Percentiles rank a stretch among this genome's conserved stretches.
Evolutionary conservation across 1,140 invertebrate species (phyloP).

Genomic region (Artemia franciscana): DNA sequence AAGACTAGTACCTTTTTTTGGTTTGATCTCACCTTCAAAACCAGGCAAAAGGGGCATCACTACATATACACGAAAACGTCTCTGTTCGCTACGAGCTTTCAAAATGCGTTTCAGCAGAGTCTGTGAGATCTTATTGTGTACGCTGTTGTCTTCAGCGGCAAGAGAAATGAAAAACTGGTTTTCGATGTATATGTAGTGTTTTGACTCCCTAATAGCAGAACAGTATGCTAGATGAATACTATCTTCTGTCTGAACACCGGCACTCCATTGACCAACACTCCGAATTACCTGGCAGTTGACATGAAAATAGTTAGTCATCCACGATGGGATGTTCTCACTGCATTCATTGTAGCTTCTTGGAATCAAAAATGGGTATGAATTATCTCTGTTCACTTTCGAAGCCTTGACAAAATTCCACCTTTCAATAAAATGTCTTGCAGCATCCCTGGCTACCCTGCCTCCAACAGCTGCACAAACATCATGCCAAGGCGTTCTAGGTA

Average conservation of each 20-base stretch:
- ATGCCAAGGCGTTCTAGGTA: conserved; percentile 94
- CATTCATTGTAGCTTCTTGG: too few relatives aligned
- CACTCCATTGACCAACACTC: conserved; percentile 80
- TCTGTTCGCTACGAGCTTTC: conserved; percentile 44
- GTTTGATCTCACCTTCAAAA: conserved; percentile 85
- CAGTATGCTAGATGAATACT: conserved; percentile 88
- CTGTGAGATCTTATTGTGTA: conserved; percentile 59
- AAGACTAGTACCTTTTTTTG: conserved; percentile 60
- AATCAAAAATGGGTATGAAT: too few relatives aligned
- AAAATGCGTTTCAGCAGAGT: conserved; percentile 65
- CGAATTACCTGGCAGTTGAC: conserved; percentile 41
- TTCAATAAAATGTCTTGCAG: conserved; percentile 87
- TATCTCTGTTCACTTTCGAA: conserved; percentile 18
- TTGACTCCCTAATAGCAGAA: conserved; percentile 63
- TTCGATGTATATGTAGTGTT: conserved; percentile 89
- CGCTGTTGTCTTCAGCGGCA: conserved; percentile 30
- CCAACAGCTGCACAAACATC: conserved; percentile 66
- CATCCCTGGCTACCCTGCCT: conserved; percentile 62
- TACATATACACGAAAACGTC: conserved; percentile 69
- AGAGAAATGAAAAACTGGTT: conserved; percentile 95
- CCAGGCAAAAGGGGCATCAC: conserved; percentile 83
- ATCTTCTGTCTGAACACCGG: conserved; percentile 58
- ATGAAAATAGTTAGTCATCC: too few relatives aligned
- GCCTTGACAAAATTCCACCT: conserved; percentile 91
- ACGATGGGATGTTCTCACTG: too few relatives aligned